A percentile compares a stretch with the other conserved stretches of the same genome.
Conservation (phyloP, 2,888 invertebrate species). For the Cremastinae sp. region DNA sequence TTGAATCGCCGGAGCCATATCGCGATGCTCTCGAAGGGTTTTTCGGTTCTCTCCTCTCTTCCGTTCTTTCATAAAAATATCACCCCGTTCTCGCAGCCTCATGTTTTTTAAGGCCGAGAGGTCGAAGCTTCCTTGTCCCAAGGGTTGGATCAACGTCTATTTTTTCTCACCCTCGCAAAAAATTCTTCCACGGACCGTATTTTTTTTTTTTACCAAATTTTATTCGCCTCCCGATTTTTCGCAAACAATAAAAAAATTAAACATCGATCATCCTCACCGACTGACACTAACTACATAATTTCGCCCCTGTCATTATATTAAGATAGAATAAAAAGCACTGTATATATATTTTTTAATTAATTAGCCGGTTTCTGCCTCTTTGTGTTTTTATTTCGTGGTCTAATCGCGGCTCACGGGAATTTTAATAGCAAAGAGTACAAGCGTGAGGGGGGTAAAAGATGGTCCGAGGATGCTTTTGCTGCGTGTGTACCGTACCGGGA, state of each 20-base stretch:
- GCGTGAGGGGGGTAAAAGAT: not conserved
- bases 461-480: not conserved
- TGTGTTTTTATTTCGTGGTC: not conserved
- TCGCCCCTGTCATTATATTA: not conserved
- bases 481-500: not conserved
- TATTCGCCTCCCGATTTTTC: not conserved
- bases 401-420: conserved; percentile 20
- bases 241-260: too few relatives aligned
- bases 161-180: not conserved
- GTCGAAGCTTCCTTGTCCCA: conserved; percentile 23
- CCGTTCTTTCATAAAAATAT: conserved; percentile 48
- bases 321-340: too few relatives aligned
- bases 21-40: conserved; percentile 30
- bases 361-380: too few relatives aligned
- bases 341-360: too few relatives aligned
- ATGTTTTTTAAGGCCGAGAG: conserved; percentile 7
- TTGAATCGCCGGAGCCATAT: conserved; percentile 37
- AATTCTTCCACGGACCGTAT: too few relatives aligned
- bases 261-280: too few relatives aligned
- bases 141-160: conserved; percentile 39
- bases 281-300: too few relatives aligned
- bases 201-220: not conserved
- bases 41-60: conserved; percentile 7
- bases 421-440: conserved; percentile 11
- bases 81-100: conserved; percentile 14